Evolutionary conservation across 1,140 invertebrate species (phyloP), one percentile per base, ranked within the genome.

Genomic region (Drosophila sucinea): DNA sequence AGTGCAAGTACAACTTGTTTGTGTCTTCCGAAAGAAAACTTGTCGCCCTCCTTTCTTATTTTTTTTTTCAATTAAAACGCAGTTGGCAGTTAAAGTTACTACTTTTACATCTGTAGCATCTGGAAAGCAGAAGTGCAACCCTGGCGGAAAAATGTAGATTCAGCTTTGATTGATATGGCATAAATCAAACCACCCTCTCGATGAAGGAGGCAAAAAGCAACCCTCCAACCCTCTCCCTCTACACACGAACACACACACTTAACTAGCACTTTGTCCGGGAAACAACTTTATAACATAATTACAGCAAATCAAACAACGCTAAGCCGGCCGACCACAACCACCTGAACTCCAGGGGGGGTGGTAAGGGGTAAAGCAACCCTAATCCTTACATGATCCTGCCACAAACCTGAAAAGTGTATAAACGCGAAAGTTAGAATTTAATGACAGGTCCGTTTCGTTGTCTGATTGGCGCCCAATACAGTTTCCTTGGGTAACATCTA

Each of bases 251-350:
- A 17, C 41, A 41, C 35, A 63, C 75, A 82, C 82, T 86, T 83
- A 73, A 89, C 73, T 69, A 60, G 66, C 84, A 87, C 76, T 87
- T 87, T 71, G 66, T 64, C 33, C 61, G 70, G 74, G 71, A 51
- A 51, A 51, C 68, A 80, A 89, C 70, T 73, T 87, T 89, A 89
- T 89, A 89, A 87, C 84, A 89, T 87, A 87, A 87, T 87, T 84
- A 87, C 73, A 74, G 77, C 77, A 89, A 78, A 87, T 89, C 80
- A 89, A 87, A 83, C 84, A 80, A 60, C 76, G 73, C 75, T 81
- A 80, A 78, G 76, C 64, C 68, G 56, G 56, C 64, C 66, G 33
- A 40, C 8, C 44, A 40, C 56, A 7, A 11, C 23, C 25, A 25
- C 4, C 27, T 5, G 33, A 44, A 60, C 41, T 29, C 65, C 38